Base-by-base conservation (phyloP, 2,113 vertebrate genomes). In the Grammomys surdaster region DNA sequence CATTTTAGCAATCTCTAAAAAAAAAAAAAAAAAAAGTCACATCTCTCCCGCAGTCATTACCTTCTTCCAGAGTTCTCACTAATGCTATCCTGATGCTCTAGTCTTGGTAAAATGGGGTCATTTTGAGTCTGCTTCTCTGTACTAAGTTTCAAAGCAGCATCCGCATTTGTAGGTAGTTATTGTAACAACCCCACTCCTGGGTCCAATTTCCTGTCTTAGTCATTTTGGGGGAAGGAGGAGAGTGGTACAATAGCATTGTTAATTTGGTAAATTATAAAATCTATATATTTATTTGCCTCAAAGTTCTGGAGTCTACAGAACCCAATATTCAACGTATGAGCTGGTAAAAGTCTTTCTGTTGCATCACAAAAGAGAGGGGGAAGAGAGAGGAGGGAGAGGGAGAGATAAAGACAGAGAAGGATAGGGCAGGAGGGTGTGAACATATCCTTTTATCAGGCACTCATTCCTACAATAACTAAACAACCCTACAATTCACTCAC, bases 341-440 rank as follows among this genome's bases (percentile, higher is more conserved):
- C 60, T 86, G 43, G 60, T 67, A 26, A 48, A 67, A 33, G 16
- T 48, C 28, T 86, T 86, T 43, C 36, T 33, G 16, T 67, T 67
- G 8, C 19, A 69, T 4, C 84, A 51, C 31, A 67, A 33, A 67
- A 14, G 20, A 40, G 2, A 28, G 54, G 56, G 10, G n/a, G 7
- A 0, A 26, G 36, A 43, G 75, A 9, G 20, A 43, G 3, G 36
- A 8, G 5, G 36, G 4, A 20, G 7, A 51, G 7, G 1, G 17
- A 54, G 17, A 24, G 14, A 33, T 51, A 51, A 13, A 40, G 6
- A 14, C 28, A 82, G 36, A 82, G 19, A n/a, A 11, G 9, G 20
- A 11, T 43, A 24, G 33, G 48, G 58, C n/a, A 48, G 63, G 28
- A 28, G 46, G 26, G 75, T 26, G 13, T 51, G 43, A 76, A 33